Evolutionary conservation across 2,797 vertebrate species (phyloP), one percentile per base, ranked within the genome.

Genomic region (Nyctalus aviator): DNA sequence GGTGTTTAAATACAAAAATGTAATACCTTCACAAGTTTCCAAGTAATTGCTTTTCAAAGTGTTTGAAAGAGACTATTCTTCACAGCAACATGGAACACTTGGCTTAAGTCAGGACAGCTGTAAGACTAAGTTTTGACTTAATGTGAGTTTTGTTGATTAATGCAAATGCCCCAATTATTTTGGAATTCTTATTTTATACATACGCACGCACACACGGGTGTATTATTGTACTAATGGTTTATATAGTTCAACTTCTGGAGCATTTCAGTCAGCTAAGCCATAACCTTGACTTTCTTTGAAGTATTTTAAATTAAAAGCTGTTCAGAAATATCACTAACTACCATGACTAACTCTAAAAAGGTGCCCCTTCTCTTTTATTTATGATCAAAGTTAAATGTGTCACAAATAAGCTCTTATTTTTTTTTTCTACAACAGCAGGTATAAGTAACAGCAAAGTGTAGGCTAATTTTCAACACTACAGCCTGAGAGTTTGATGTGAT

Each of bases 261-360:
- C 88, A 53, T 90, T 96, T 94, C 83, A 87, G 73, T 88, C 91
- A 91, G 79, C 73, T 93, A 96, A 93, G 84, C 86, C 93, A 86
- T 89, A 88, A 95, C 81, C 84, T 96, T 95, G 85, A 90, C 79
- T 96, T 96, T 95, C 87, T 97, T 93, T 93, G 93, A 97, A 97
- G 92, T 94, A 88, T 91, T 96, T 97, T 84, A 97, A 94, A 96
- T 97, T 96, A 92, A 94, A 57, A 94, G 93, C 87, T 84, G 78
- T 86, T 96, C 78, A 96, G 92, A 96, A 97, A 92, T 94, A 95
- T 96, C 93, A 84, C 76, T 96, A 86, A 95, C 53, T 95, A 97
- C 90, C 87, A 93, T 96, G 87, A 96, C 96, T 96, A 97, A 97
- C 66, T 96, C 73, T 81, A 84, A 97, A 97, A 97, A 97, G 77